Evolutionary conservation across 2,113 vertebrate genomes (phyloP), one percentile per base, ranked within the genome.

Genomic region (Abramis brama): DNA sequence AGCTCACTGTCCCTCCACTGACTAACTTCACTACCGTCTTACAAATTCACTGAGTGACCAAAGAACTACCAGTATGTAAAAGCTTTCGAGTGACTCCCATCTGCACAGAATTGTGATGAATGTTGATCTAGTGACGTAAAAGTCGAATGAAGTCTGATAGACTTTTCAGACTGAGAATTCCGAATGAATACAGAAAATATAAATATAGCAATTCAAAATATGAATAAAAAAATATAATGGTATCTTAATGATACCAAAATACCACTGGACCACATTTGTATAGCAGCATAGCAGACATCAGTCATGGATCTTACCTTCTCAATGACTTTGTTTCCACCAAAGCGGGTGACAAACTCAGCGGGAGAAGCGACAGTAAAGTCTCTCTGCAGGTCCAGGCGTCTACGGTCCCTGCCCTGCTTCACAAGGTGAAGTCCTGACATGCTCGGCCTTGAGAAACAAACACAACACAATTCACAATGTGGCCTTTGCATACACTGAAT

Each of bases 361-460:
- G 98, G 98, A 8, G 98, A 99, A 13, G 98, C 98, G 71, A 99
- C 98, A 0, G 98, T 99, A 93, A 99, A 99, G 93, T 99, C 98
- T 59, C 98, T 92, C 89, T 99, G 98, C 43, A 97, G 94, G 6
- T 99, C 98, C 2, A 97, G 94, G 59, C 98, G 97, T 89, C 97
- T 96, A 85, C 97, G 95, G 81, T 99, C 98, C 89, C 97, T 91
- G 88, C 98, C 97, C 87, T 98, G 98, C 90, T 99, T 99, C 71
- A 97, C 96, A 85, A 99, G 92, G 86, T 99, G 97, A 62, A 99
- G 92, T n/a, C 98, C 98, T 50, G 97, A 99, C 98, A 99, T 99
- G 82, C 98, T 99, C 55, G 98, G 97, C 92, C 98, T 99, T 87
- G 87, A 85, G n/a, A 57, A 64, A 86, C 27, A 57, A 10, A 78